phyloP scores from a whole-genome alignment of 2,888 invertebrate genomes.

The Geophilus truncorum region DNA sequence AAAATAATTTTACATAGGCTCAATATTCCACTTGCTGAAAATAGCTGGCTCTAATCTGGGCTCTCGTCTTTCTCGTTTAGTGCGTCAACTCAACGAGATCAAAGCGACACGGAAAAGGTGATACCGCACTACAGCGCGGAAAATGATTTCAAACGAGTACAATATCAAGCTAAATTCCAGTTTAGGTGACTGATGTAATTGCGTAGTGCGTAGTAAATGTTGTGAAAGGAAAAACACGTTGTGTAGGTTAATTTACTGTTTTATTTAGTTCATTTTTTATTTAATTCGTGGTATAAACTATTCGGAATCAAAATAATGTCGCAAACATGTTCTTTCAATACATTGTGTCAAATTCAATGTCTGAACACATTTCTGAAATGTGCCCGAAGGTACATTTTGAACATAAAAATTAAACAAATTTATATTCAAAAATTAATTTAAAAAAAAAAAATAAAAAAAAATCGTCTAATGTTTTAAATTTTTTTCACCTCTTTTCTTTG shows the following conservation, averaged over 20 bases:
- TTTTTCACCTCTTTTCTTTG: neutral
- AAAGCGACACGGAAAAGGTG: neutral
- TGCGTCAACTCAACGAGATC: constrained; percentile 29
- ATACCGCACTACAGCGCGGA: neutral
- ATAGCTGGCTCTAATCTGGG: constrained; percentile 28
- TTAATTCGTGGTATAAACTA: neutral
- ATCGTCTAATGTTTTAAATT: neutral
- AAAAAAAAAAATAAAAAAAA: neutral
- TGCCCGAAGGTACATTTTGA: neutral
- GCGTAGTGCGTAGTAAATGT: too few species aligned
- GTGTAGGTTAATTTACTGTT: neutral
- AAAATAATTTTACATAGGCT: constrained; percentile 29
- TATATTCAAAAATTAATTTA: neutral
- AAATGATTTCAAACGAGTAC: neutral
- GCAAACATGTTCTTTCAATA: neutral
- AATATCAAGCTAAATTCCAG: neutral
- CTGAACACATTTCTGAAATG: neutral
- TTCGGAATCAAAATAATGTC: neutral
- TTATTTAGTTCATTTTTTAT: neutral
- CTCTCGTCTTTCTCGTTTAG: constrained; percentile 32
- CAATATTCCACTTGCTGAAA: constrained; percentile 34
- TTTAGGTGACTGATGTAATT: too few species aligned
- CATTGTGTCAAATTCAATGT: neutral
- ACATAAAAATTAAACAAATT: neutral
- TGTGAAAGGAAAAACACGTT: neutral